Conservation (phyloP, 2,888 invertebrate genomes). For the Nezara viridula region DNA sequence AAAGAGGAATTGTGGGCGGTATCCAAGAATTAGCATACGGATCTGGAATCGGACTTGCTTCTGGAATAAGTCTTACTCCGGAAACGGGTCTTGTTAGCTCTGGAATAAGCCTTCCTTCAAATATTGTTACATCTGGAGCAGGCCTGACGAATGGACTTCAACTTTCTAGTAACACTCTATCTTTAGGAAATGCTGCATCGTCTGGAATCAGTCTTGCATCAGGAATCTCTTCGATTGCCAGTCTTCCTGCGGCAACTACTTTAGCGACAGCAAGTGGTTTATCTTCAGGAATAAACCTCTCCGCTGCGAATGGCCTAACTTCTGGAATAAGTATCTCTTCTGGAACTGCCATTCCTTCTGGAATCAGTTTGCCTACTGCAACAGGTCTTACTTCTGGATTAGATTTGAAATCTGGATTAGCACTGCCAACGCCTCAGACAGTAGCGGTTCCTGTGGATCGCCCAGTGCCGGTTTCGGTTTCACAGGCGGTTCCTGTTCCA, state of each 20-base stretch:
- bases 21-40: not conserved
- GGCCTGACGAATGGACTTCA: not conserved
- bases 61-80: constrained; percentile 8
- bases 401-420: constrained; percentile 61
- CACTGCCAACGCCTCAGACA: constrained; percentile 64
- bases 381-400: not conserved
- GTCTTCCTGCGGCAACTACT: not conserved
- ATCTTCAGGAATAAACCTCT: not conserved
- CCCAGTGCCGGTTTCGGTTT: constrained; percentile 66
- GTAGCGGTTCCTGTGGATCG: constrained; percentile 66
- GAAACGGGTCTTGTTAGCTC: not conserved
- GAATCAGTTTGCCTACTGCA: not conserved
- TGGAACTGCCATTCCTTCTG: not conserved
- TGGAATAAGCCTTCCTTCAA: constrained; percentile 1
- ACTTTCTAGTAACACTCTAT: not conserved
- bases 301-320: not conserved
- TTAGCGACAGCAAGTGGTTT: not conserved
- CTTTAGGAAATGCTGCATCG: not conserved
- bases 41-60: constrained; percentile 11
- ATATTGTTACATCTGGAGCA: not conserved
- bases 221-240: constrained; percentile 1
- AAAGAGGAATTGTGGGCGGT: constrained; percentile 45
- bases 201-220: constrained; percentile 1
- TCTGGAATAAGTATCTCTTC: not conserved
- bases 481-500: constrained; percentile 65